A percentile compares a stretch with the other conserved stretches of the same genome.
These are phyloP conservation scores for Nemapogon koenigi DNA, from an alignment of 2,888 invertebrate genomes.

Conservation along the genomic window DNA sequence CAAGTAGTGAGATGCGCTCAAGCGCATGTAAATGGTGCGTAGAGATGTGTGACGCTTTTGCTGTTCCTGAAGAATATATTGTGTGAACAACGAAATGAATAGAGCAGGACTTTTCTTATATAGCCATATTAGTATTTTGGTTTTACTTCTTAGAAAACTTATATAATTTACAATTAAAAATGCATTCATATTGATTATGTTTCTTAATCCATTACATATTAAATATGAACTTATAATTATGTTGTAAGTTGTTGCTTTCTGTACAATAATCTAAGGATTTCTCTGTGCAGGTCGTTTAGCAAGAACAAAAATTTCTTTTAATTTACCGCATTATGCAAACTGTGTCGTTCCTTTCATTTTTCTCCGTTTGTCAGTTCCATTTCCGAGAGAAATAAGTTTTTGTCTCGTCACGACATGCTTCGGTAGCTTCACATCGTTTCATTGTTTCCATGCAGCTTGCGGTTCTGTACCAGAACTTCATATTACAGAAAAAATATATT, in stretches of 20 bases:
- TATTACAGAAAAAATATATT: constrained; percentile 20
- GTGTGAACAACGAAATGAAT: constrained; percentile 13
- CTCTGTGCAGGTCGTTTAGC: constrained; percentile 30
- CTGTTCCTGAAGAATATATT: neutral
- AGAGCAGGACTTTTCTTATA: neutral
- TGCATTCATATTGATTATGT: no score
- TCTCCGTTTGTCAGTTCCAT: constrained; percentile 47
- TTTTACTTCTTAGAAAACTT: neutral
- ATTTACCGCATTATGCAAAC: constrained; percentile 54
- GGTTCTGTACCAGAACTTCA: constrained; percentile 42
- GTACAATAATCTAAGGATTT: no score
- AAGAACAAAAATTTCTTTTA: constrained; percentile 44
- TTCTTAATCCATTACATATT: neutral
- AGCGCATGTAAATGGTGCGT: constrained; percentile 59
- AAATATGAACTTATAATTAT: no score
- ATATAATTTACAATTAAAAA: neutral
- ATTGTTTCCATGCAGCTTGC: constrained; percentile 42
- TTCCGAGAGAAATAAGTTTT: constrained; percentile 52
- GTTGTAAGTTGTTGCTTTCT: no score
- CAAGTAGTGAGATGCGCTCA: constrained; percentile 42
- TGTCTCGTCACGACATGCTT: constrained; percentile 45
- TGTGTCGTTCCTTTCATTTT: constrained; percentile 44
- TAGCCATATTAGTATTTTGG: neutral
- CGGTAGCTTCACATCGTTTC: constrained; percentile 35
- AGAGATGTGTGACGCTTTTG: constrained; percentile 43